Conservation (phyloP, 1,140 invertebrate genomes). For the Eurytemora carolleeae region DNA sequence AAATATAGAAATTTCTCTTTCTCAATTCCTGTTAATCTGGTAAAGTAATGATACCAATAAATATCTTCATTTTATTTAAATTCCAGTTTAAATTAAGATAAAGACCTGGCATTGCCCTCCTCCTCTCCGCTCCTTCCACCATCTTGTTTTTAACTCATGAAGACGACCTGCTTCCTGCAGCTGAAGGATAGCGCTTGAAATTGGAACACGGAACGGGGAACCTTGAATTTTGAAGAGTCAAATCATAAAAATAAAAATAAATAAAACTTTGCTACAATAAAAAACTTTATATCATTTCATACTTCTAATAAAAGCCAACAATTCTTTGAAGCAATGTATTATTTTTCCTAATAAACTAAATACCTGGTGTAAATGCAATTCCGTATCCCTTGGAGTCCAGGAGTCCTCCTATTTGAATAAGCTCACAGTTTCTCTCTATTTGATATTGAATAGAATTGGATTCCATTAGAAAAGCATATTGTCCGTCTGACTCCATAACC, state of each 20-base stretch:
- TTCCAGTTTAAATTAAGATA: no score
- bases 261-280: no score
- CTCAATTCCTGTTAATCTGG: no score
- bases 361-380: conserved; percentile 76
- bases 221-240: conserved; percentile 17
- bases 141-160: conserved; percentile 26
- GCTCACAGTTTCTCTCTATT: conserved; percentile 67
- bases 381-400: conserved; percentile 81
- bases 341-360: conserved; percentile 26
- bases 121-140: conserved; percentile 25
- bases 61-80: no score
- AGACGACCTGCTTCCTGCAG: conserved; percentile 30
- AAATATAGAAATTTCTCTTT: no score
- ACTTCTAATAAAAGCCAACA: no score
- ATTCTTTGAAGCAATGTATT: no score
- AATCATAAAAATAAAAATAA: neutral
- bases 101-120: conserved; percentile 18
- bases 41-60: no score
- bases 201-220: conserved; percentile 28
- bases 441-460: conserved; percentile 49
- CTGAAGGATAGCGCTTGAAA: conserved; percentile 27
- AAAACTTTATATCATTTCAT: no score
- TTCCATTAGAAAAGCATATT: conserved; percentile 81
- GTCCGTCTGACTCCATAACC: conserved; percentile 59
- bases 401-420: conserved; percentile 69